A percentile compares a stretch with the other conserved stretches of the same genome.
Conservation (phyloP, 2,888 invertebrate species). For the Hydriomena furcata region DNA sequence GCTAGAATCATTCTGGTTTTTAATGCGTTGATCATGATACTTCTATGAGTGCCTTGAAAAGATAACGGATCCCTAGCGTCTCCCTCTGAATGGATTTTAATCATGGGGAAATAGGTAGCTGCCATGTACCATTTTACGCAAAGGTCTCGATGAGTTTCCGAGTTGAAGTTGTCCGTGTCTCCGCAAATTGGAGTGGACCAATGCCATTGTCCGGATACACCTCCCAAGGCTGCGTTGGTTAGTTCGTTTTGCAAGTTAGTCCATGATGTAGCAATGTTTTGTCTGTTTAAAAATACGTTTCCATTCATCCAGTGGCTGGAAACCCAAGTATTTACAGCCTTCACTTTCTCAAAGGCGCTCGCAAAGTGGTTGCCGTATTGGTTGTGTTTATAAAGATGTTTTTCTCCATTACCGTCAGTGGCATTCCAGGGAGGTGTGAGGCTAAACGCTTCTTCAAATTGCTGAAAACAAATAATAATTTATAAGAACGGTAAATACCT, state of each 20-base stretch:
- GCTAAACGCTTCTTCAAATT: slow-evolving; percentile 69
- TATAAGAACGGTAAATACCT: not conserved
- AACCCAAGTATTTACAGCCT: slow-evolving; percentile 49
- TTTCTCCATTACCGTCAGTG: slow-evolving; percentile 44
- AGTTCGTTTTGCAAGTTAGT: slow-evolving; percentile 78
- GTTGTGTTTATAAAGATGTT: slow-evolving; percentile 78
- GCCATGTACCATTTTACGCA: slow-evolving; percentile 88
- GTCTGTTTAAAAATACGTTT: slow-evolving; percentile 61
- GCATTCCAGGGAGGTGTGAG: slow-evolving; percentile 80
- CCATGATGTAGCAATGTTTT: slow-evolving; percentile 84
- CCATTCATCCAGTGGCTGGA: slow-evolving; percentile 64
- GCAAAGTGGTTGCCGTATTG: slow-evolving; percentile 81
- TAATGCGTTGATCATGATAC: slow-evolving; percentile 70
- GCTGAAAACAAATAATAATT: slow-evolving; percentile 44
- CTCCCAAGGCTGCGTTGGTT: slow-evolving; percentile 72
- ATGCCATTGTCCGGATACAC: slow-evolving; percentile 75
- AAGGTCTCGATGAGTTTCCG: slow-evolving; percentile 62
- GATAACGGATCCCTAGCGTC: slow-evolving; percentile 70
- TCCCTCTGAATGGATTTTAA: slow-evolving; percentile 74
- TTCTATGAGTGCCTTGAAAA: slow-evolving; percentile 68
- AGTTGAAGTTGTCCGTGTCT: slow-evolving; percentile 70
- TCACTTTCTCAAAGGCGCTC: slow-evolving; percentile 49
- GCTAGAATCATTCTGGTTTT: slow-evolving; percentile 73
- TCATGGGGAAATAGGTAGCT: slow-evolving; percentile 85
- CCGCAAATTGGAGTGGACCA: slow-evolving; percentile 84